Conservation (phyloP, 2,888 invertebrate species). For the Eustalomyia histrio region DNA sequence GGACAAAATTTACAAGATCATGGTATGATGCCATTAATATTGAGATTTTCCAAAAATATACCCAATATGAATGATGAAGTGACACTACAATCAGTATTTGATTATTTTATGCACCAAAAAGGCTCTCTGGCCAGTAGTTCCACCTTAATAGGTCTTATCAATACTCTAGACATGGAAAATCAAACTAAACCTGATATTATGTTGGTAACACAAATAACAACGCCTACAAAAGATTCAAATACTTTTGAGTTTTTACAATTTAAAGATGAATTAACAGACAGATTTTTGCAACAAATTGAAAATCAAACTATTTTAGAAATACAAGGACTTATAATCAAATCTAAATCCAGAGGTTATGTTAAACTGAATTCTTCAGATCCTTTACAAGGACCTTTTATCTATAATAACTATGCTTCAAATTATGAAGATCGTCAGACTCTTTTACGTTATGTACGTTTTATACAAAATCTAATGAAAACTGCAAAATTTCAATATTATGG, state of each 20-base stretch:
- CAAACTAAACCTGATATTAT: constrained; percentile 79
- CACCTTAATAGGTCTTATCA: constrained; percentile 80
- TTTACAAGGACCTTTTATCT: constrained; percentile 81
- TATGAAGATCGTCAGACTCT: constrained; percentile 78
- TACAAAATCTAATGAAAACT: constrained; percentile 78
- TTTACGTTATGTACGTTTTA: constrained; percentile 75
- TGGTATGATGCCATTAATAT: constrained; percentile 81
- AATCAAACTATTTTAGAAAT: constrained; percentile 69
- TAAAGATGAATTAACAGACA: constrained; percentile 63
- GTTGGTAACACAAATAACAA: constrained; percentile 81
- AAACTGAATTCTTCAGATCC: constrained; percentile 81
- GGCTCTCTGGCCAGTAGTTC: constrained; percentile 74
- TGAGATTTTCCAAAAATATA: constrained; percentile 79
- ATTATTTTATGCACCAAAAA: constrained; percentile 68
- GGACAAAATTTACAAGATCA: constrained; percentile 91
- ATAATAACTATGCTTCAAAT: constrained; percentile 81
- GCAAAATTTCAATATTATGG: constrained; percentile 77
- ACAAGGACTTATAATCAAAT: constrained; percentile 73
- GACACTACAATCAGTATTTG: constrained; percentile 41
- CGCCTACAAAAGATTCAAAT: constrained; percentile 65
- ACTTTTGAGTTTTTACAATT: constrained; percentile 70
- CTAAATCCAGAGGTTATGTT: constrained; percentile 80
- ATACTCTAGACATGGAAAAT: constrained; percentile 74
- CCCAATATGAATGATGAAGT: constrained; percentile 2
- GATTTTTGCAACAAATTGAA: constrained; percentile 60